Evolutionary conservation across 2,888 invertebrate species (phyloP), one percentile per base, ranked within the genome.

Genomic region (Tineola bisselliella): DNA sequence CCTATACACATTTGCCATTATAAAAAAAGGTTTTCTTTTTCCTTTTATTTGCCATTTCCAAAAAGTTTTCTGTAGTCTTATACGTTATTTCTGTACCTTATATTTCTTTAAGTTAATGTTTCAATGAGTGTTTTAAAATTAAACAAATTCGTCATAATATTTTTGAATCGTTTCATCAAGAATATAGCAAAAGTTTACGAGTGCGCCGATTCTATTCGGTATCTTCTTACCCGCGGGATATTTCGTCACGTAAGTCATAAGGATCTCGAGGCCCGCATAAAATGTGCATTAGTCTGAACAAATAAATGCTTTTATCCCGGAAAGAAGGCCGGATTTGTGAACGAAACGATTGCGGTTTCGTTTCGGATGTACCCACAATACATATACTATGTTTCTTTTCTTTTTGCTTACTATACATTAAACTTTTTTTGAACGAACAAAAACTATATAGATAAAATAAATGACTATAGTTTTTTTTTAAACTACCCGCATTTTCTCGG

Each of bases 221-320:
- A 61, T 54, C 61, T 54, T 54, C 56, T 31, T 44, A 15, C 56
- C 33, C 33, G 33, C 31, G 17, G 25, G 59, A 18, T 44, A 65
- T 78, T 75, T 76, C 78, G 76, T 80, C 80, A 80, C 79, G 80
- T 80, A 79, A 80, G 80, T 80, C 80, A 80, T 80, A 79, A 81
- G 79, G 71, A 77, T 73, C 30, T 31, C 73, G 74, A 71, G 75
- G 70, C 73, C 79, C 82, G 82, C 79, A 82, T 82, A 82, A 81
- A 82, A 82, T 82, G 81, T 82, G 79, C 82, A 82, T 82, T 81
- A 81, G 82, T 79, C 78, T 79, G 80, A 81, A 82, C 82, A 81
- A 82, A 82, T 82, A 80, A 82, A 82, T 79, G 81, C 80, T 79
- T 78, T 80, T 79, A 79, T 77, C 78, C 77, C 70, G 31, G 73